Evolutionary conservation across 2,888 invertebrate genomes (phyloP), one percentile per base, ranked within the genome.

Genomic region (Limnephilus marmoratus): DNA sequence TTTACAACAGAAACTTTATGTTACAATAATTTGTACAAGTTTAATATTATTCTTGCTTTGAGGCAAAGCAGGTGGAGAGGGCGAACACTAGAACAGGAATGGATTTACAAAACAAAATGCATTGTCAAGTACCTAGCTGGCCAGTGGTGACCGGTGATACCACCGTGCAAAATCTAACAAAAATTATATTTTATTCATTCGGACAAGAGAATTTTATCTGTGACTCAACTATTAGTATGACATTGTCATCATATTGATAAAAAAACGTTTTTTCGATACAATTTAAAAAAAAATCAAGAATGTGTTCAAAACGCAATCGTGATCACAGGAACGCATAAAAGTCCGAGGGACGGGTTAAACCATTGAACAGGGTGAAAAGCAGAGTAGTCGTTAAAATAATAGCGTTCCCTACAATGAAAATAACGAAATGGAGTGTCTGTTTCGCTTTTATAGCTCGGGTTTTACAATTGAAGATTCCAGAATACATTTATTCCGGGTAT

Each of bases 311-410:
- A 68, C 68, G 68, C 68, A n/a, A 68, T 53, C 53, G 53, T n/a
- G 9, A n/a, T 68, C 9, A 0, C 7, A 68, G n/a, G 68, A 68
- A 68, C 68, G 68, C 68, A n/a, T 68, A 68, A 68, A 68, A 68
- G 24, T 68, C n/a, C 31, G 15, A 49, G 86, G 86, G 86, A 29
- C 13, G 86, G 86, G 49, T n/a, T 41, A 29, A 86, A 49, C 49
- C 49, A 29, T 49, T 86, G 45, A 45, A 86, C 29, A 34, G 86
- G 45, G 86, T 86, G 53, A 86, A 86, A 86, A 86, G 29, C 86
- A 86, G 86, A 86, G 86, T 45, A n/a, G 86, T 86, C 86, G 86
- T 86, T 86, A 86, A 86, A 86, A 86, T 86, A 86, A 86, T 86
- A 86, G 86, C 86, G 13, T 86, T 86, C 53, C 86, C 13, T 86